Base-by-base conservation (phyloP, 2,888 invertebrate species). In the Tortrix viridana region DNA sequence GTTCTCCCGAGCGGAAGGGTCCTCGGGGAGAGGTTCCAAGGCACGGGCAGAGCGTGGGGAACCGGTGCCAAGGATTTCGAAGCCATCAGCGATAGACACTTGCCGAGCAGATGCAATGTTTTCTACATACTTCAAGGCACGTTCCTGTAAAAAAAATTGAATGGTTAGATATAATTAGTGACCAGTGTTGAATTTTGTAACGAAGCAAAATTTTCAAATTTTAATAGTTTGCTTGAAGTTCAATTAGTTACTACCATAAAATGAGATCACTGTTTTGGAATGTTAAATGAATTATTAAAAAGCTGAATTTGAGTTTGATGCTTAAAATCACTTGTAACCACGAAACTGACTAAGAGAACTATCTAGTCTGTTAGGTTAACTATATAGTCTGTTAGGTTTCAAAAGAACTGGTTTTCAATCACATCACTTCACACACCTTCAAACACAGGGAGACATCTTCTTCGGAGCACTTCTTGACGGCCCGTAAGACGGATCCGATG, bases 1-100 rank as follows among this genome's bases (percentile, higher is more conserved):
- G 74, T 93, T 94, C 79, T 96, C 96, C 63, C 95, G 94, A 23
- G 95, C 95, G 76, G 94, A 94, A 47, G 94, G 93, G 71, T 97
- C 96, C 58, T 94, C 93, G 16, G 96, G 94, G 64, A 96, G 86
- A 49, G 94, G 94, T 68, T 95, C 94, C 61, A 94, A 91, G 43
- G 92, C 87, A 71, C 92, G 93, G 57, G 94, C 95, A 50, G 94
- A 93, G 69, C 95, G 84, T 72, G 94, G 92, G 0, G 86, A 86
- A 20, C 91, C 90, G 6, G 82, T 82, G n/a, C 90, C 87, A 50
- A 90, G 75, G 2, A 93, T 85, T 55, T 90, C 93, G 72, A 96
- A 89, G 22, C 95, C 95, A 67, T 94, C 95, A 14, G 93, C 92
- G 6, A 92, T 74, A 74, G 80, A 86, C 16, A 96, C 81, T 75